Conservation (phyloP, 2,888 invertebrate genomes). For the Uropetala carovei region DNA sequence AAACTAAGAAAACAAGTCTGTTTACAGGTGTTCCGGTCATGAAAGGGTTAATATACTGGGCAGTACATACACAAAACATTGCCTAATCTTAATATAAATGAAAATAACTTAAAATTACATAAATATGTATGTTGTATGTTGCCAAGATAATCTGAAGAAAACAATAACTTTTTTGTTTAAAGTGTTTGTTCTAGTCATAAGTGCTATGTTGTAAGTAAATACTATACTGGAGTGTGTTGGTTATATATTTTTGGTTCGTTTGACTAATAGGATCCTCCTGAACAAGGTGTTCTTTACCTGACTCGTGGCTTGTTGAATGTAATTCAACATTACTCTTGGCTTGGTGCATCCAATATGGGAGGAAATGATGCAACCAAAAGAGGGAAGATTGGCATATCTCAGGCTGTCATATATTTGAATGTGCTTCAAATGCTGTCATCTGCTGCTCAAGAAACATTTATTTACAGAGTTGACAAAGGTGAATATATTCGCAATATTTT, state of each 20-base stretch:
- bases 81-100: too few relatives aligned
- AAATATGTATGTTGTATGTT: background rate
- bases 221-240: background rate
- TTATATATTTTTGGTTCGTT: slow-evolving; percentile 64
- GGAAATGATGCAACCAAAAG: slow-evolving; percentile 14
- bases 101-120: too few relatives aligned
- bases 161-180: background rate
- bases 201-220: slow-evolving; percentile 15
- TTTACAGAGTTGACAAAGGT: slow-evolving; percentile 92
- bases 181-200: background rate
- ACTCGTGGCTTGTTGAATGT: slow-evolving; percentile 88
- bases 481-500: slow-evolving; percentile 65
- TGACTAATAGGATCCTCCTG: slow-evolving; percentile 87
- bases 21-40: too few relatives aligned
- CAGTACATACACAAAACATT: too few relatives aligned
- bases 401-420: slow-evolving; percentile 84
- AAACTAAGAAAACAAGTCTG: too few relatives aligned
- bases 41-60: too few relatives aligned
- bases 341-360: background rate
- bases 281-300: slow-evolving; percentile 90
- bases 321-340: slow-evolving; percentile 84
- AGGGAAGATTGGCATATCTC: slow-evolving; percentile 81
- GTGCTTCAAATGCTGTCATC: slow-evolving; percentile 88
- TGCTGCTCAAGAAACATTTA: slow-evolving; percentile 88
- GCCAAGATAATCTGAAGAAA: background rate